Percentiles rank a stretch among this genome's conserved stretches.
Evolutionary conservation across 2,888 invertebrate species (phyloP).

Genomic region (Drosophila falleni): DNA sequence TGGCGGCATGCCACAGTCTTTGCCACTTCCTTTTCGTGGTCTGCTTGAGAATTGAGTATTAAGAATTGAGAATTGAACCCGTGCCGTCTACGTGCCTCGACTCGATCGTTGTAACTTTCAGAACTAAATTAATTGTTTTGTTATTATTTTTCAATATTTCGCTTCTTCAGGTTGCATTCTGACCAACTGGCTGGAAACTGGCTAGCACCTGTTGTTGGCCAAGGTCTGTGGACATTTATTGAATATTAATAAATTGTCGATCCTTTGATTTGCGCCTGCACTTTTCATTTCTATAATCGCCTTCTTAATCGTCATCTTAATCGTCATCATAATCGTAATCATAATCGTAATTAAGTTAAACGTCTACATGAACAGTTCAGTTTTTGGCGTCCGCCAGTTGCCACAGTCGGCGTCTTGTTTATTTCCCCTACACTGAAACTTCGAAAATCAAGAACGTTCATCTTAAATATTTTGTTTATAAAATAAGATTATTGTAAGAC

Average conservation of each 20-base stretch:
- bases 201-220: constrained; percentile 69
- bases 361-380: constrained; percentile 46
- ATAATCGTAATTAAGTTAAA: constrained; percentile 75
- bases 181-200: constrained; percentile 9
- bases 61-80: constrained; percentile 67
- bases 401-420: neutral
- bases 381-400: constrained; percentile 44
- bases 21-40: constrained; percentile 81
- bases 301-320: constrained; percentile 42
- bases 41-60: constrained; percentile 71
- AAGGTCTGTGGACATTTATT: constrained; percentile 61
- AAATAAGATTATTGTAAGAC: too few species aligned
- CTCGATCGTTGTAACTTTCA: constrained; percentile 46
- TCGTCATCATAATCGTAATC: constrained; percentile 62
- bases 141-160: constrained; percentile 50
- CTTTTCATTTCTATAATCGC: constrained; percentile 69
- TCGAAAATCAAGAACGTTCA: too few species aligned
- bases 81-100: constrained; percentile 70
- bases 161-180: constrained; percentile 1
- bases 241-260: constrained; percentile 71
- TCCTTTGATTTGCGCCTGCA: constrained; percentile 69
- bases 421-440: too few species aligned
- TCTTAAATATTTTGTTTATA: too few species aligned
- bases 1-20: constrained; percentile 71
- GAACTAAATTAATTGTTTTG: constrained; percentile 71